Percentiles rank a stretch among this genome's conserved stretches.
These are phyloP conservation scores for Euclidia mi DNA, from an alignment of 2,888 invertebrate genomes.

Conservation along the genomic window DNA sequence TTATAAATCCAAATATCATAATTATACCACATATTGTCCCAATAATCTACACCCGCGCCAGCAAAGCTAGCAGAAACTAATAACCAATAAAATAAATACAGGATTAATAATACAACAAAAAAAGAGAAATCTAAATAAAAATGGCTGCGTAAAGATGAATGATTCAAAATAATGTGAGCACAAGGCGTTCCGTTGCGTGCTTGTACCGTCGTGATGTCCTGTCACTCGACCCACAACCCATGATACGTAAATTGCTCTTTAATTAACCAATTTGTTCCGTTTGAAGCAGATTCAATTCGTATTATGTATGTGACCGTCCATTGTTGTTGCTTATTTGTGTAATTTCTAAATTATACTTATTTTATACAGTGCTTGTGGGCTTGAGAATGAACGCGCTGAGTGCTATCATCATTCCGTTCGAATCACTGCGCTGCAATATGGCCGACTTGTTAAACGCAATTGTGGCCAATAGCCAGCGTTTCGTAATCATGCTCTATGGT, in stretches of 20 bases:
- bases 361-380: slow-evolving; percentile 41
- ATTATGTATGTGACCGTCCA: slow-evolving; percentile 57
- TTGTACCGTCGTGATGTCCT: slow-evolving; percentile 51
- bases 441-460: slow-evolving; percentile 8
- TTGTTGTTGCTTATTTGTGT: slow-evolving; percentile 63
- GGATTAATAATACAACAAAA: too few species aligned
- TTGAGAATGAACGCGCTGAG: slow-evolving; percentile 32
- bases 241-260: slow-evolving; percentile 79
- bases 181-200: slow-evolving; percentile 37
- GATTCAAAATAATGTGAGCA: slow-evolving; percentile 24
- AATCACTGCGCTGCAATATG: slow-evolving; percentile 28
- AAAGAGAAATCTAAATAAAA: too few species aligned
- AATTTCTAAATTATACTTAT: slow-evolving; percentile 58
- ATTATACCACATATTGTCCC: too few species aligned
- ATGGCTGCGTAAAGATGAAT: slow-evolving; percentile 10
- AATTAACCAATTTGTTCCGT: slow-evolving; percentile 85
- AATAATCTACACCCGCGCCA: too few species aligned
- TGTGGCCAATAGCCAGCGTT: slow-evolving; percentile 6
- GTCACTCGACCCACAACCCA: slow-evolving; percentile 58
- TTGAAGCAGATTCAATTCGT: slow-evolving; percentile 70
- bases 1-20: too few species aligned
- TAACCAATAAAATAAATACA: too few species aligned
- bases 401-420: slow-evolving; percentile 33
- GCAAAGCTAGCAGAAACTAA: too few species aligned
- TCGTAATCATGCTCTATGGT: slow-evolving; percentile 6